phyloP scores from a whole-genome alignment of 2,888 invertebrate genomes.

The Archips xylosteana region DNA sequence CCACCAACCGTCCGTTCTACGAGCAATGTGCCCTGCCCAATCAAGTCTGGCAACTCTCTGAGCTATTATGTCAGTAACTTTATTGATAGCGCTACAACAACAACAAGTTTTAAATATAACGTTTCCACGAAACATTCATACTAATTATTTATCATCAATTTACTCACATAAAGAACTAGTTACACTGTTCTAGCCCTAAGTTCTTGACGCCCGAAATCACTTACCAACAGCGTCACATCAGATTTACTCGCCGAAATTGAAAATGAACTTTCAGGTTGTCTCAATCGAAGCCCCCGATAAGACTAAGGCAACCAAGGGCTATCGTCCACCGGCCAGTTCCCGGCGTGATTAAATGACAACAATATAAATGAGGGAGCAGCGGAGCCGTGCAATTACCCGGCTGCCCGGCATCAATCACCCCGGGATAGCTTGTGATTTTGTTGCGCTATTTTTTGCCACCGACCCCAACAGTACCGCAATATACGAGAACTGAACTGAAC shows the following conservation, averaged over 20 bases:
- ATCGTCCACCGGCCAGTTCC: slow-evolving; percentile 42
- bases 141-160: no score
- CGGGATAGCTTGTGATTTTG: slow-evolving; percentile 60
- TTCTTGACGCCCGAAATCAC: not conserved
- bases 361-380: slow-evolving; percentile 72
- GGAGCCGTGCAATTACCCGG: slow-evolving; percentile 66
- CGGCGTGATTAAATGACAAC: slow-evolving; percentile 70
- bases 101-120: no score
- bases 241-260: not conserved
- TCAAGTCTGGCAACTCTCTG: no score
- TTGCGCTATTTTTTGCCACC: slow-evolving; percentile 54
- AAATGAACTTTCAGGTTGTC: not conserved
- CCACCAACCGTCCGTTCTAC: no score
- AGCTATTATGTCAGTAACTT: no score
- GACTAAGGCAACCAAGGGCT: slow-evolving; percentile 42
- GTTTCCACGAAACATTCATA: no score
- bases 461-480: slow-evolving; percentile 26
- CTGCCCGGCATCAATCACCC: slow-evolving; percentile 67
- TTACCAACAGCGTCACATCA: not conserved
- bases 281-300: slow-evolving; percentile 14
- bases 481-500: slow-evolving; percentile 1
- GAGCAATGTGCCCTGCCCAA: no score
- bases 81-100: no score
- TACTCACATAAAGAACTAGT: no score
- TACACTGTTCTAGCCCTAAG: not conserved